Percentiles rank a stretch among this genome's conserved stretches.
Evolutionary conservation across 2,888 invertebrate species (phyloP).

Genomic region (Lithophane socia): DNA sequence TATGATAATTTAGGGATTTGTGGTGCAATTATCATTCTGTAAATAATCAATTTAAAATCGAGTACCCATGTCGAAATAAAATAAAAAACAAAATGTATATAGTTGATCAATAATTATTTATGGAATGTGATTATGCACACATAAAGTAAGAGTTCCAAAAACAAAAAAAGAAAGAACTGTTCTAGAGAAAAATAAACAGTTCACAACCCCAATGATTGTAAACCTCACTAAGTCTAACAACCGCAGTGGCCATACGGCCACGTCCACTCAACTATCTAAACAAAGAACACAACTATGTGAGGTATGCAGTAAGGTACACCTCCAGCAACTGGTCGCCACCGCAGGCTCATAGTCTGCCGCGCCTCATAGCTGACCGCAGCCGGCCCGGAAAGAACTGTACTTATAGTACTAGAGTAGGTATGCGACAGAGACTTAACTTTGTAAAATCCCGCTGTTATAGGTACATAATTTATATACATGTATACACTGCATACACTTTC

Average conservation of each 20-base stretch:
- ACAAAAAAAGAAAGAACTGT: not conserved
- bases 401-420: constrained; percentile 12
- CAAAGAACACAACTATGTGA: constrained; percentile 55
- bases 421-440: constrained; percentile 21
- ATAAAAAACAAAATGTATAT: not conserved
- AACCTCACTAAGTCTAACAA: constrained; percentile 31
- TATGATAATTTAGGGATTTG: too few relatives aligned
- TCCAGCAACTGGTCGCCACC: constrained; percentile 64
- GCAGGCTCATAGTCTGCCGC: constrained; percentile 55
- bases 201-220: not conserved
- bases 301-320: constrained; percentile 64
- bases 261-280: too few relatives aligned
- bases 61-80: not conserved
- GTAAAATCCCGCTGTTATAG: not conserved
- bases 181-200: not conserved
- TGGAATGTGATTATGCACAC: not conserved
- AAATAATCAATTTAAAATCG: not conserved
- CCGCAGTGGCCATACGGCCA: constrained; percentile 41
- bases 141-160: not conserved
- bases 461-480: not conserved
- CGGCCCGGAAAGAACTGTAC: constrained; percentile 51
- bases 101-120: not conserved
- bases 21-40: too few relatives aligned
- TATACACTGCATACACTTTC: not conserved
- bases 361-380: constrained; percentile 47